Evolutionary conservation across 2,113 vertebrate species (phyloP).

Genomic region (Paraplagusia blochii): DNA sequence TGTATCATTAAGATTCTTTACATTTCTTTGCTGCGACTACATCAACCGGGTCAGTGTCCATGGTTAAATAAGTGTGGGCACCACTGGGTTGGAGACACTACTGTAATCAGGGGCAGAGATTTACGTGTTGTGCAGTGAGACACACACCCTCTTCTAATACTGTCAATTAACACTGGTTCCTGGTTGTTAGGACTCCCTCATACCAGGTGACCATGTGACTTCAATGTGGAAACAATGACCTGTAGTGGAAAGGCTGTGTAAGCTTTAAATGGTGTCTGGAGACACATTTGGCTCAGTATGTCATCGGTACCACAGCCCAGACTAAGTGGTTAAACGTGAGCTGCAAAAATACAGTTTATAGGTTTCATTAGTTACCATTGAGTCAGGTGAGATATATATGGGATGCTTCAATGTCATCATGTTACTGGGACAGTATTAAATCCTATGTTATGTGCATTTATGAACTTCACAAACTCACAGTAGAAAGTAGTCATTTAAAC

Average conservation of each 20-base stretch:
- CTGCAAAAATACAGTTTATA: no score
- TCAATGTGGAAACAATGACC: slow-evolving; percentile 19
- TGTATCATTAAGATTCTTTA: no score
- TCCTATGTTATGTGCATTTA: no score
- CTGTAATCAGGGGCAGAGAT: slow-evolving; percentile 45
- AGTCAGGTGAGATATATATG: no score
- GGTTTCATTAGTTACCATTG: no score
- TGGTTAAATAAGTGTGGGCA: background rate
- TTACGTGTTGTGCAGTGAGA: slow-evolving; percentile 46
- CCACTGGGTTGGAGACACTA: slow-evolving; percentile 23
- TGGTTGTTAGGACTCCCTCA: slow-evolving; percentile 21
- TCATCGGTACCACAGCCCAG: slow-evolving; percentile 1
- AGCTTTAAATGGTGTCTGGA: slow-evolving; percentile 8
- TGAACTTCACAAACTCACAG: no score
- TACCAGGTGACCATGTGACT: slow-evolving; percentile 4
- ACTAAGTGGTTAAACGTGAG: slow-evolving; percentile 1
- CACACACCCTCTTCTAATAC: slow-evolving; percentile 37
- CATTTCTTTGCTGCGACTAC: no score
- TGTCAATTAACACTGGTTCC: slow-evolving; percentile 42
- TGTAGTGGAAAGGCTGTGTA: slow-evolving; percentile 16
- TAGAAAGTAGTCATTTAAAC: no score
- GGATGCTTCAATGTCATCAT: no score
- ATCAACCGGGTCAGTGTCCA: no score
- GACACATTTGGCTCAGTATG: slow-evolving; percentile 26
- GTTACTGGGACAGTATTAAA: no score